Conservation (phyloP, 2,888 invertebrate species). For the Trissoscelio sp. region DNA sequence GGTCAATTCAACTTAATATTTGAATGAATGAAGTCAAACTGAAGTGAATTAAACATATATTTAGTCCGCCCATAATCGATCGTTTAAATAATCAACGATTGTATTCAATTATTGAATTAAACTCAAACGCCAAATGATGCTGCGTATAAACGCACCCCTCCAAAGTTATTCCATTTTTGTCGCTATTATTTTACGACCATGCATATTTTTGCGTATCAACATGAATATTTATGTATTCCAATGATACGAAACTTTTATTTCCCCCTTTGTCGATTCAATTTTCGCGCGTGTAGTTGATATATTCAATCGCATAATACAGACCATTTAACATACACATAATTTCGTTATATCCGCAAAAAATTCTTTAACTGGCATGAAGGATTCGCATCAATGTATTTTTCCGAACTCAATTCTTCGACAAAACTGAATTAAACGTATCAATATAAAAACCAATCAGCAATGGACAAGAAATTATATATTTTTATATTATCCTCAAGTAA, state of each 20-base stretch:
- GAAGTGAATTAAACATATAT: no score
- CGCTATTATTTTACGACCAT: conserved; percentile 31
- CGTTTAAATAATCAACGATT: background rate
- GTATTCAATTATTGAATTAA: background rate
- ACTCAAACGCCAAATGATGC: conserved; percentile 13
- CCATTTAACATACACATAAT: conserved; percentile 39
- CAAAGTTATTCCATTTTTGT: conserved; percentile 12
- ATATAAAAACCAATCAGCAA: conserved; percentile 41
- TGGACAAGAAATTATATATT: conserved; percentile 8
- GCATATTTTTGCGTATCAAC: conserved; percentile 40
- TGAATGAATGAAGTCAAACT: no score
- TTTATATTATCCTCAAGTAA: no score
- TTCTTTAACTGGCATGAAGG: no score
- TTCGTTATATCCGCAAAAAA: conserved; percentile 7
- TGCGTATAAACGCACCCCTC: conserved; percentile 1
- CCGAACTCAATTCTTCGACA: background rate
- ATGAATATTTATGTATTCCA: conserved; percentile 51
- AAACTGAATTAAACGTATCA: conserved; percentile 23
- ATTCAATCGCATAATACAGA: conserved; percentile 40
- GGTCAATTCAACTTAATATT: no score
- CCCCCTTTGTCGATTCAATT: conserved; percentile 30
- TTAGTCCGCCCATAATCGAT: background rate
- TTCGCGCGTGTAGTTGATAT: conserved; percentile 15
- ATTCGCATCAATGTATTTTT: no score
- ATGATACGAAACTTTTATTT: conserved; percentile 27